Base-by-base conservation (phyloP, 2,113 vertebrate species). In the Nesogale talazaci region DNA sequence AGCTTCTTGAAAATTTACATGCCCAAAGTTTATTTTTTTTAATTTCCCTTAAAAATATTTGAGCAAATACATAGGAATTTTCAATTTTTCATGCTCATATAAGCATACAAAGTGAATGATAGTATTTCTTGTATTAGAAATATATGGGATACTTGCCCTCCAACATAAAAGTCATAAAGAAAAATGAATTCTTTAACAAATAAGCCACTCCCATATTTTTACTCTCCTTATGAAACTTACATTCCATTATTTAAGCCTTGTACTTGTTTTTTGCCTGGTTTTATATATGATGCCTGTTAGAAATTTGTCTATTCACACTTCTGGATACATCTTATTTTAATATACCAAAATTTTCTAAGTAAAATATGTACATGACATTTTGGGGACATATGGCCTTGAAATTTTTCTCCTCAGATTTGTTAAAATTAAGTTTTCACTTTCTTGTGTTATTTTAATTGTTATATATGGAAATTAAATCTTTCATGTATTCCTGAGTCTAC, bases 71-170 rank as follows among this genome's bases (percentile, higher is more conserved):
- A 94, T 59, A 92, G 38, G 40, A 92, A 88, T 90, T 95, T 90
- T 83, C 42, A 88, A 93, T 72, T 22, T 76, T 3, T 36, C 8
- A 27, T 59, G 46, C 85, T 80, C 88, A 89, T 83, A 82, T 93
- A 94, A 88, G 80, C 42, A 92, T 42, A 92, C 83, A 67, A 91
- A 86, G 38, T 90, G 93, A 95, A 95, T 83, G 94, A 93, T 83
- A 8, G 42, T 4, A 57, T 83, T 34, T 27, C 11, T 82, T 31
- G 17, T 72, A 74, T 76, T 40, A 67, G 40, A 70, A 40, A 70
- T 34, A 88, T 46, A 31, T 2, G 8, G 38, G 81, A 20, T 22
- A 82, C 91, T 86, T 94, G 19, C 2, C 61, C 19, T 0, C 46
- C 11, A 77, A 31, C 20, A 90, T 6, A 88, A 17, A 90, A 61